Evolutionary conservation across 2,797 vertebrate genomes (phyloP).

Genomic region (Neostethus bicornis): DNA sequence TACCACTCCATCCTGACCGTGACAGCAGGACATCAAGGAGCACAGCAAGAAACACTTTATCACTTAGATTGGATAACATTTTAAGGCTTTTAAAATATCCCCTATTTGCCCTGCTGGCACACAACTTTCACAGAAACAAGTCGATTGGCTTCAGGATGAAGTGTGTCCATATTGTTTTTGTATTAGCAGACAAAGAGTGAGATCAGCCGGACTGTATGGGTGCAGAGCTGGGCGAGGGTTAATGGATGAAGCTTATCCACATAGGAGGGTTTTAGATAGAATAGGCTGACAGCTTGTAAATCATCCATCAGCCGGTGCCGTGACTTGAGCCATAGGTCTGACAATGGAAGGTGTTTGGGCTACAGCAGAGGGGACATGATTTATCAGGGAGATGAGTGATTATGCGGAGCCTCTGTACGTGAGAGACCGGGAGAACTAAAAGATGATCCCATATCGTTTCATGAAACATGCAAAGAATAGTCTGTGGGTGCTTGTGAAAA

Average conservation of each 20-base stretch:
- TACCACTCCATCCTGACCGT: no score
- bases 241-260: slow-evolving; percentile 63
- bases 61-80: slow-evolving; percentile 7
- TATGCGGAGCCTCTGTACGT: slow-evolving; percentile 50
- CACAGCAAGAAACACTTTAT: no score
- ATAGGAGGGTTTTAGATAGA: slow-evolving; percentile 47
- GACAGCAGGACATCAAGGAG: no score
- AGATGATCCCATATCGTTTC: slow-evolving; percentile 64
- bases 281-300: slow-evolving; percentile 55
- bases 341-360: slow-evolving; percentile 70
- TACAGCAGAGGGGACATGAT: slow-evolving; percentile 67
- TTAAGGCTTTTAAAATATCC: slow-evolving; percentile 22
- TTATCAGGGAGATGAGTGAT: slow-evolving; percentile 72
- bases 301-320: slow-evolving; percentile 65
- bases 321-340: slow-evolving; percentile 53
- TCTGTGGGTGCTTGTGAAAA: slow-evolving; percentile 46
- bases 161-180: slow-evolving; percentile 25
- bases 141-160: slow-evolving; percentile 18
- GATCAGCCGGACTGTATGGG: slow-evolving; percentile 17
- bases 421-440: slow-evolving; percentile 60
- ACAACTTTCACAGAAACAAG: background rate
- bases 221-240: slow-evolving; percentile 52
- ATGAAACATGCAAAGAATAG: slow-evolving; percentile 72
- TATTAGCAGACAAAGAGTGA: slow-evolving; percentile 35
- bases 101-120: slow-evolving; percentile 6